Base-by-base conservation (phyloP, 2,113 vertebrate genomes). In the Actinemys pallida region DNA sequence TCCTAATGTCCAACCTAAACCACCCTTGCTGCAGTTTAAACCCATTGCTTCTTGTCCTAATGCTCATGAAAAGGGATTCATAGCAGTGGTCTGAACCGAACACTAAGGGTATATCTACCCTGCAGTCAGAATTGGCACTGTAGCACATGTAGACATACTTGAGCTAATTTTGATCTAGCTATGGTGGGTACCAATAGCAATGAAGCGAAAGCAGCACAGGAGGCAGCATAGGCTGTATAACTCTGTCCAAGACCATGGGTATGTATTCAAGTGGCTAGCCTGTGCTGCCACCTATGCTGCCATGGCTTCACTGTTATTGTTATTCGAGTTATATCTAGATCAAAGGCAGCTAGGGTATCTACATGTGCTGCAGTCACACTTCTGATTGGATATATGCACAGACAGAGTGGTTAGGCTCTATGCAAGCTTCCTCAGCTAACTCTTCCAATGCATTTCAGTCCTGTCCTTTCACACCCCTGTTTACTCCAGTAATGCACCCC, bases 31-130 rank as follows among this genome's bases (percentile, higher is more conserved):
- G 57, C 27, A 6, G 31, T 62, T 62, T 62, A 62, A 62, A 27
- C 5, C 27, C 27, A 62, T 3, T 29, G 57, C 57, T 62, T 62
- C 57, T 31, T 14, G 57, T 13, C 27, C 12, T 27, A 29, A 31
- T 19, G 62, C 49, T 86, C 11, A 8, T 49, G 29, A 76, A 90
- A 92, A 76, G 0, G 1, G 27, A n/a, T 5, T 19, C 57, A 0
- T 14, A 50, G 4, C 27, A 39, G 7, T 16, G 10, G 81, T 39
- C 4, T 35, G 52, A 86, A 83, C 56, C 25, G 78, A 87, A 29
- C 24, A 39, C 5, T 42, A 20, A 72, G 19, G 9, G n/a, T 20
- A 4, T n/a, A 10, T 22, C 35, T 72, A 22, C 19, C n/a, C 35
- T 72, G 19, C n/a, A 72, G 65, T 19, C 19, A 39, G 65, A n/a